phyloP scores from a whole-genome alignment of 2,888 invertebrate genomes.

The Heliconius sara region DNA sequence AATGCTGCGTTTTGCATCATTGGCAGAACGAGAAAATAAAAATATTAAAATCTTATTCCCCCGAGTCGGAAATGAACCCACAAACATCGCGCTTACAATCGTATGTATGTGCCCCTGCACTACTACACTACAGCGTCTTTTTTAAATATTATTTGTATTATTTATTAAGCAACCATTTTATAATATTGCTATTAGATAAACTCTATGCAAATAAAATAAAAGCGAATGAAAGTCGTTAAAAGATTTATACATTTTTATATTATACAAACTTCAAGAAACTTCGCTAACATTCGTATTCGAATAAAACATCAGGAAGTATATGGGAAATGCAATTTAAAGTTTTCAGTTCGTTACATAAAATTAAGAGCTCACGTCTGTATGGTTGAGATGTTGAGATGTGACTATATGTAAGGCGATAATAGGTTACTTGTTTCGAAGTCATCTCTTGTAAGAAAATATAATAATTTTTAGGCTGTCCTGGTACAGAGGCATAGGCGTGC shows the following conservation, averaged over 20 bases:
- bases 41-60: no score
- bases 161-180: background rate
- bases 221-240: slow-evolving; percentile 13
- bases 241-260: slow-evolving; percentile 23
- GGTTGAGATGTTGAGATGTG: background rate
- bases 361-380: background rate
- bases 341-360: slow-evolving; percentile 26
- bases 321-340: slow-evolving; percentile 32
- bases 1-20: background rate
- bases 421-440: background rate
- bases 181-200: background rate
- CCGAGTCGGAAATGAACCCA: background rate
- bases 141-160: background rate
- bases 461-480: no score
- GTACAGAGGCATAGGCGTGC: no score
- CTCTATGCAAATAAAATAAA: slow-evolving; percentile 1
- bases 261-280: slow-evolving; percentile 17
- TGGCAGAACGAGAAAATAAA: background rate
- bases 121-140: background rate
- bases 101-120: background rate
- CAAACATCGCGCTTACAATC: background rate
- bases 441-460: no score
- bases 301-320: slow-evolving; percentile 19
- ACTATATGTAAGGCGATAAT: background rate
- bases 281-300: slow-evolving; percentile 13